Base-by-base conservation (phyloP, 2,888 invertebrate species). In the Dinocampus coccinellae region DNA sequence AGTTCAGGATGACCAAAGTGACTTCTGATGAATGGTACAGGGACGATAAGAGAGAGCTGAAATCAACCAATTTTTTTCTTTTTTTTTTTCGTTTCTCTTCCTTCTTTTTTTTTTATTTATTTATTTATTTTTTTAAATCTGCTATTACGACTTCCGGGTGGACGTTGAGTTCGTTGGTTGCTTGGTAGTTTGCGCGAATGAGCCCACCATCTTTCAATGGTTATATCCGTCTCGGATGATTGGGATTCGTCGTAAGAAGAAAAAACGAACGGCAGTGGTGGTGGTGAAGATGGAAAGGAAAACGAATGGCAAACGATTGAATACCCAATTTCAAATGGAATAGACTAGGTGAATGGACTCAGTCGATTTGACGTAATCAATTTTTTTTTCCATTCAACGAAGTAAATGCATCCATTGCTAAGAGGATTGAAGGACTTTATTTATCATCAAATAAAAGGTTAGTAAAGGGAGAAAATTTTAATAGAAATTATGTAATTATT, bases 11-110 rank as follows among this genome's bases (percentile, higher is more conserved):
- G 39, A 39, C 39, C 39, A 39, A 39, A 39, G 39, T n/a, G 39
- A 62, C 42, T 39, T 64, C 53, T 64, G 52, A 64, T 53, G 60
- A 60, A 61, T 61, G 47, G 34, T 22, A 1, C 13, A 16, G 68
- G 11, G 52, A 34, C 16, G 47, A 68, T 61, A 53, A 68, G 52
- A 47, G 39, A 4, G 39, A 39, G 13, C 39, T 39, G 13, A n/a
- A 39, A 29, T 60, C 24, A 36, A 33, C 47, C n/a, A 33, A 7
- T 3, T 53, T 53, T 53, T 24, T 24, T 13, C n/a, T 13, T n/a
- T 39, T 39, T 13, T 1, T 53, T 53, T 24, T 36, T 66, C n/a
- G 16, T 39, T n/a, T 36, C 36, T 11, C 7, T 7, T 11, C 11
- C 3, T 33, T 10, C 7, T 10, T 36, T 36, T 36, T 36, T 36